Percentiles rank a stretch among this genome's conserved stretches.
phyloP scores from a whole-genome alignment of 2,113 vertebrate species.

The Periophthalmodon schlosseri region DNA sequence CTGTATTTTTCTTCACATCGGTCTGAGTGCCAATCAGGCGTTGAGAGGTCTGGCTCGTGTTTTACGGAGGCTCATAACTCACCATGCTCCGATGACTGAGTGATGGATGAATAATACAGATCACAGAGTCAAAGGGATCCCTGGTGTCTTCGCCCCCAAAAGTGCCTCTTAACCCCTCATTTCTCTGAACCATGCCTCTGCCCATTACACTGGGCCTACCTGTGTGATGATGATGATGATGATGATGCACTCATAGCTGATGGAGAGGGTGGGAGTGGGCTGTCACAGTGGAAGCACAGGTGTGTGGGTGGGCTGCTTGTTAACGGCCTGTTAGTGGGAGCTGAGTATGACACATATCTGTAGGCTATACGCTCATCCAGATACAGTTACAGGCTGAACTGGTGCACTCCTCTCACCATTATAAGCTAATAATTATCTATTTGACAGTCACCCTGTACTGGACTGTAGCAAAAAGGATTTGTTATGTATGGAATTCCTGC shows the following conservation, averaged over 20 bases:
- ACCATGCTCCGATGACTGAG: slow-evolving; percentile 14
- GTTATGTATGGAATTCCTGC: background rate
- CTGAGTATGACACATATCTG: slow-evolving; percentile 50
- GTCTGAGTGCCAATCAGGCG: background rate
- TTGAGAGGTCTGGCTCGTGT: background rate
- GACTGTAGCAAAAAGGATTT: background rate
- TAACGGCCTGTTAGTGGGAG: slow-evolving; percentile 54
- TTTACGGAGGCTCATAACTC: slow-evolving; percentile 4
- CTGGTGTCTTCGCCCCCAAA: background rate
- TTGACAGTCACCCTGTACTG: slow-evolving; percentile 28
- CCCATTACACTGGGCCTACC: slow-evolving; percentile 22
- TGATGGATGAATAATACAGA: slow-evolving; percentile 47
- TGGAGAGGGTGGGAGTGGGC: slow-evolving; percentile 29
- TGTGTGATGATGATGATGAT: slow-evolving; percentile 11
- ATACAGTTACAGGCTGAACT: slow-evolving; percentile 21
- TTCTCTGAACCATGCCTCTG: slow-evolving; percentile 31
- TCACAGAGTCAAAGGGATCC: slow-evolving; percentile 22
- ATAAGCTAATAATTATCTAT: slow-evolving; percentile 41
- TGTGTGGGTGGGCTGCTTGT: slow-evolving; percentile 55
- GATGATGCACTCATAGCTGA: slow-evolving; percentile 20
- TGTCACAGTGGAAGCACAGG: slow-evolving; percentile 43
- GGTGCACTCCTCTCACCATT: slow-evolving; percentile 9
- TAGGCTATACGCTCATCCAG: slow-evolving; percentile 39
- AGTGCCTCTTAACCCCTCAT: slow-evolving; percentile 13
- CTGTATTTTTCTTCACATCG: slow-evolving; percentile 22